phyloP scores from a whole-genome alignment of 2,797 vertebrate species.

The Morus bassanus region DNA sequence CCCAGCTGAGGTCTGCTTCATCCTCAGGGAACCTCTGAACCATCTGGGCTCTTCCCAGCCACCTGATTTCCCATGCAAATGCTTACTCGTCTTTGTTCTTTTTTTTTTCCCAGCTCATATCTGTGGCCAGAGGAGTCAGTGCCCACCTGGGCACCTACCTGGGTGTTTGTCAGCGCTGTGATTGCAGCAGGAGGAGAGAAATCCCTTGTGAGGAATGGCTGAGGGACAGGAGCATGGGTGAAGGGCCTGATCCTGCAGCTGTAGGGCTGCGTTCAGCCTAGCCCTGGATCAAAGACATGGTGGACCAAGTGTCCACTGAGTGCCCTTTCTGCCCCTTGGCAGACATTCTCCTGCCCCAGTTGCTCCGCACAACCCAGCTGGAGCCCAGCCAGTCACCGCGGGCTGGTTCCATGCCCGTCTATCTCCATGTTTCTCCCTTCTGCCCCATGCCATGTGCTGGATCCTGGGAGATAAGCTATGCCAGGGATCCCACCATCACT shows the following conservation, averaged over 20 bases:
- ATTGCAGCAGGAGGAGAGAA: background rate
- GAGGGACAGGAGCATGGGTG: background rate
- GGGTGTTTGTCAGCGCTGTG: fast-evolving
- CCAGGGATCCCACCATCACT: background rate
- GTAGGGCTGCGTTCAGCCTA: background rate
- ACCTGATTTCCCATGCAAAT: background rate
- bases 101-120: background rate
- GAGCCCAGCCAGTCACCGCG: background rate
- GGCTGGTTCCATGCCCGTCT: background rate
- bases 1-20: background rate
- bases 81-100: background rate
- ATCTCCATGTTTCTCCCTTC: background rate
- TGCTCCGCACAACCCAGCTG: background rate
- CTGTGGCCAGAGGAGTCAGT: background rate
- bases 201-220: background rate
- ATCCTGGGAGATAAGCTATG: background rate
- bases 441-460: background rate
- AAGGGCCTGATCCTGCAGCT: background rate
- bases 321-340: background rate
- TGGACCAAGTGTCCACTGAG: background rate
- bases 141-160: background rate
- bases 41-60: background rate
- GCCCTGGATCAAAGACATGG: background rate
- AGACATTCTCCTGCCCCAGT: background rate
- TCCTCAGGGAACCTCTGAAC: background rate